Conservation (phyloP, 2,888 invertebrate genomes). For the Drosophila lutescens region DNA sequence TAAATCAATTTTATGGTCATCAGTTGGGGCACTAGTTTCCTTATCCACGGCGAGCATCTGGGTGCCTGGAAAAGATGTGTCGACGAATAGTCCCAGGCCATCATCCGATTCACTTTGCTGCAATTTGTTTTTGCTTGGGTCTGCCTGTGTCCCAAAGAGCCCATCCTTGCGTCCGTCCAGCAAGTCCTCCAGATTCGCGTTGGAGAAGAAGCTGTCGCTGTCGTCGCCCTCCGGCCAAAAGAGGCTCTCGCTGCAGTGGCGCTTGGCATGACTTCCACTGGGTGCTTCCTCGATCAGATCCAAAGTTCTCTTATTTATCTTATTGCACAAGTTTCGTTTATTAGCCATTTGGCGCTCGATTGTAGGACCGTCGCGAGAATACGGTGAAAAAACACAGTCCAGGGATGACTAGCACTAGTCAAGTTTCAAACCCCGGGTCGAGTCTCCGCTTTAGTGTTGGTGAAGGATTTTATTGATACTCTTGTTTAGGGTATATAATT, state of each 20-base stretch:
- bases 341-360: conserved; percentile 51
- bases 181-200: conserved; percentile 70
- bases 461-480: background rate
- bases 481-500: background rate
- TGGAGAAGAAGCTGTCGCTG: conserved; percentile 77
- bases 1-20: conserved; percentile 18
- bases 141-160: conserved; percentile 37
- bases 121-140: conserved; percentile 23
- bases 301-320: conserved; percentile 15
- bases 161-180: conserved; percentile 22
- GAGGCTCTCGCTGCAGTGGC: conserved; percentile 58
- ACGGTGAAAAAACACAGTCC: background rate
- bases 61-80: conserved; percentile 55
- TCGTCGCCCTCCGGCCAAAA: conserved; percentile 78
- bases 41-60: background rate
- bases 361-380: conserved; percentile 5
- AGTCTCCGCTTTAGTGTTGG: background rate
- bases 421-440: background rate
- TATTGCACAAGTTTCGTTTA: conserved; percentile 16
- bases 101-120: conserved; percentile 57
- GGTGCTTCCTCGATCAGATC: conserved; percentile 14
- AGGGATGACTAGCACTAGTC: background rate
- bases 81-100: conserved; percentile 73
- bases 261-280: conserved; percentile 45
- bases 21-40: background rate